Evolutionary conservation across 2,888 invertebrate species (phyloP).

Genomic region (Lordiphosa fenestrarum): DNA sequence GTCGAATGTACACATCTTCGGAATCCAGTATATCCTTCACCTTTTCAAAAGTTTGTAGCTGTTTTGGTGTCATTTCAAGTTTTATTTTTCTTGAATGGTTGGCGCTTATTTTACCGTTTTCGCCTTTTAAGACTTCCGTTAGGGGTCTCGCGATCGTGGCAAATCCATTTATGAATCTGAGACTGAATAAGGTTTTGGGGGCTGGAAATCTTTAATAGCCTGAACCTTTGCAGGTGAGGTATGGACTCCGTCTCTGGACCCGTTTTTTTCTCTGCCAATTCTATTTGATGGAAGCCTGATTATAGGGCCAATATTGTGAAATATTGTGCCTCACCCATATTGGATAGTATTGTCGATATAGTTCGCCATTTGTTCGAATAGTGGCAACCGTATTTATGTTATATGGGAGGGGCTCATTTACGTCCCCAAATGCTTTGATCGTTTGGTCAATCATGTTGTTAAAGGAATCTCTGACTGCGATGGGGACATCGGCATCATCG

Average conservation of each 20-base stretch:
- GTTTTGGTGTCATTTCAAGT: background rate
- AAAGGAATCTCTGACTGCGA: constrained; percentile 5
- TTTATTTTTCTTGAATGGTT: constrained; percentile 7
- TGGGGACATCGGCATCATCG: too few species aligned
- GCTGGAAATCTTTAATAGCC: background rate
- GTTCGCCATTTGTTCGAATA: background rate
- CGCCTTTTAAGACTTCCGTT: constrained; percentile 6
- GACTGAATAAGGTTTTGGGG: background rate
- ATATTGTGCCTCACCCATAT: constrained; percentile 4
- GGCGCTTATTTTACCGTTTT: constrained; percentile 1
- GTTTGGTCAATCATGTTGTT: constrained; percentile 2
- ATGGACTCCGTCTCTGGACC: background rate
- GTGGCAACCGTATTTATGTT: constrained; percentile 9
- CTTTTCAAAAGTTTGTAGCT: constrained; percentile 5
- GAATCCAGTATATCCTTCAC: constrained; percentile 7
- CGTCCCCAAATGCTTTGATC: constrained; percentile 5
- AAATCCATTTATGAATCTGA: background rate
- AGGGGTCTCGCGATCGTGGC: constrained; percentile 3
- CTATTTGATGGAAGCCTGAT: constrained; percentile 15
- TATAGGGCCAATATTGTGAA: constrained; percentile 8
- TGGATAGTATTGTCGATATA: constrained; percentile 4
- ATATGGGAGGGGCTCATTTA: constrained; percentile 3
- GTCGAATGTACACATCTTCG: constrained; percentile 7
- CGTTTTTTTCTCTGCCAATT: constrained; percentile 4
- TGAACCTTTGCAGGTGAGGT: constrained; percentile 2